These are phyloP conservation scores for Nothobranchius kuhntae DNA, from an alignment of 2,113 vertebrate species.

Conservation along the genomic window DNA sequence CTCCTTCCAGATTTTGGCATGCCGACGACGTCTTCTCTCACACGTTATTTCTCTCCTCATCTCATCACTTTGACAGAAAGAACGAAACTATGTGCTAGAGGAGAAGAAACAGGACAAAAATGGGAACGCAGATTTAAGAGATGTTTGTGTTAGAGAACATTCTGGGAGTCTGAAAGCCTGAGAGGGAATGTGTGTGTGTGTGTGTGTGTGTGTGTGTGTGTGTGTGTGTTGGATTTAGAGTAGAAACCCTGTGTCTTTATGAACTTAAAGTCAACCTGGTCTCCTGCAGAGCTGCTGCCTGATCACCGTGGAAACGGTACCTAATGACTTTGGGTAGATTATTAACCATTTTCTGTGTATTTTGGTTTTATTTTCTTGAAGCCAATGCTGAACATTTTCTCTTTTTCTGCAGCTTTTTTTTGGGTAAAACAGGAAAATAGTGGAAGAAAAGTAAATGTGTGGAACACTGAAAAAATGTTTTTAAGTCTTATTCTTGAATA, in stretches of 20 bases:
- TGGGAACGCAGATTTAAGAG: constrained; percentile 9
- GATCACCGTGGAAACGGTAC: background rate
- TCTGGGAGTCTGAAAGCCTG: constrained; percentile 7
- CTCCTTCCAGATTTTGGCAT: constrained; percentile 28
- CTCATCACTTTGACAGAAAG: constrained; percentile 8
- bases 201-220: no score
- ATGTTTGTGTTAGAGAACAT: constrained; percentile 10
- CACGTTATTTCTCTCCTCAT: constrained; percentile 13
- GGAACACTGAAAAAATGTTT: no score
- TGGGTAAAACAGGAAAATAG: no score
- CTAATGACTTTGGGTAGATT: background rate
- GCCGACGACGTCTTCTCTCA: constrained; percentile 21
- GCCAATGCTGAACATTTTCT: no score
- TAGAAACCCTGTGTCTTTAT: constrained; percentile 16
- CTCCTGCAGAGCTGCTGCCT: constrained; percentile 29
- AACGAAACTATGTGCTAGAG: background rate
- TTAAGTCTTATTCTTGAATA: no score
- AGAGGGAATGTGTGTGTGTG: constrained; percentile 3
- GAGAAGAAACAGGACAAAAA: background rate
- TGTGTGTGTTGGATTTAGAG: constrained; percentile 11
- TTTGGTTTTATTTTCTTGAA: background rate
- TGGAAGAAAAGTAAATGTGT: no score
- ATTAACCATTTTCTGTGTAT: background rate
- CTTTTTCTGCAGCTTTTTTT: no score
- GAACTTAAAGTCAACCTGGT: constrained; percentile 44